A percentile compares a stretch with the other conserved stretches of the same genome.
Conservation (phyloP, 2,888 invertebrate genomes). For the Apoda limacodes region DNA sequence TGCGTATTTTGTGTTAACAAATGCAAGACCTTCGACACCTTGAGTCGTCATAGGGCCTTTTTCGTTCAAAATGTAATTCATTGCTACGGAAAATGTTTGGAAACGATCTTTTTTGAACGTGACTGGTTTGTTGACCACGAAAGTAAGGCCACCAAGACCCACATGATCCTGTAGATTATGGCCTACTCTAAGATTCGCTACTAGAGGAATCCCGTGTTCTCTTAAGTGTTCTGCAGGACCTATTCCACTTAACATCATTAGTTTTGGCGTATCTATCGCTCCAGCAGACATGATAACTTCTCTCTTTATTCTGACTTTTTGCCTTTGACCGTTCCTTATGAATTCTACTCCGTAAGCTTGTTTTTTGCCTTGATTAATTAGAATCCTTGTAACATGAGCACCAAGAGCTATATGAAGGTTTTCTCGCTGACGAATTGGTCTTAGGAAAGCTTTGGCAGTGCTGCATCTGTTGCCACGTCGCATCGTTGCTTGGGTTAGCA, state of each 20-base stretch:
- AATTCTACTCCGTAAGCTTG: slow-evolving; percentile 84
- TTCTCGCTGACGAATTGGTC: slow-evolving; percentile 80
- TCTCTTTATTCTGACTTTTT: slow-evolving; percentile 77
- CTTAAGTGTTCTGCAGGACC: slow-evolving; percentile 82
- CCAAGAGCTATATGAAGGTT: slow-evolving; percentile 86
- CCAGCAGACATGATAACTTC: slow-evolving; percentile 91
- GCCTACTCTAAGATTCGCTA: slow-evolving; percentile 82
- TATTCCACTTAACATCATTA: slow-evolving; percentile 92
- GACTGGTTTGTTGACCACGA: slow-evolving; percentile 83
- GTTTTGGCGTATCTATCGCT: slow-evolving; percentile 87
- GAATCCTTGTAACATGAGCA: slow-evolving; percentile 79
- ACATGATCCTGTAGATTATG: slow-evolving; percentile 91
- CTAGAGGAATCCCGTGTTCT: slow-evolving; percentile 77
- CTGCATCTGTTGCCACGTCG: slow-evolving; percentile 87
- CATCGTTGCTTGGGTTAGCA: slow-evolving; percentile 88
- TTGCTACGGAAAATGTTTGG: slow-evolving; percentile 79
- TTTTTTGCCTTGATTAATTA: slow-evolving; percentile 75
- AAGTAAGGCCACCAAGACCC: slow-evolving; percentile 86
- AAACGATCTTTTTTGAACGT: slow-evolving; percentile 83
- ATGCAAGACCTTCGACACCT: slow-evolving; percentile 89
- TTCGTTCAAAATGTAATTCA: slow-evolving; percentile 85
- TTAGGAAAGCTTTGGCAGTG: slow-evolving; percentile 87
- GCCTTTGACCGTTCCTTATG: slow-evolving; percentile 72
- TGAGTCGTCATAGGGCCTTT: slow-evolving; percentile 87
- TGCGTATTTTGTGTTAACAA: slow-evolving; percentile 89